Conservation (phyloP, 2,797 vertebrate species). For the Pitangus sulphuratus region DNA sequence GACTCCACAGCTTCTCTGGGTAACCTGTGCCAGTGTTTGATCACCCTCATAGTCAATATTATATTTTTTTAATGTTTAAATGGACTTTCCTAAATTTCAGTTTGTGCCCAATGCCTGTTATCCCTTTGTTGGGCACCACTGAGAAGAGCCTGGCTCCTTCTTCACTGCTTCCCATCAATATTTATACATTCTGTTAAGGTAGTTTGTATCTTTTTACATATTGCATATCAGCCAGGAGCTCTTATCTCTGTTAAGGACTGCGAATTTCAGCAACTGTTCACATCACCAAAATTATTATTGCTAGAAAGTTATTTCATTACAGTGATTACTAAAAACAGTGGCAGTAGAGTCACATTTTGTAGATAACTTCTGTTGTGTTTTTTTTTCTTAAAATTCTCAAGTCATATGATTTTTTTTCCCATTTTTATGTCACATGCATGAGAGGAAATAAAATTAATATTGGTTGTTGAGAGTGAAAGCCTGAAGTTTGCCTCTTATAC, state of each 20-base stretch:
- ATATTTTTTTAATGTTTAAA: neutral
- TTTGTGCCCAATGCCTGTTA: neutral
- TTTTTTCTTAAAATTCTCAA: neutral
- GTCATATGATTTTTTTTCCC: neutral
- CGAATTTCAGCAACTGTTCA: neutral
- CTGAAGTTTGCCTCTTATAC: neutral
- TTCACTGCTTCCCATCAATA: neutral
- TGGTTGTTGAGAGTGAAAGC: neutral
- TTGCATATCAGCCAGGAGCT: neutral
- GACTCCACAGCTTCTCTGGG: neutral
- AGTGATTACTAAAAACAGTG: neutral
- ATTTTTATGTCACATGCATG: neutral
- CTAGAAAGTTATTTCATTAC: conserved; percentile 2
- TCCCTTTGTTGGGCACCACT: neutral
- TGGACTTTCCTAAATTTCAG: neutral
- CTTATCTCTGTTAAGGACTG: neutral
- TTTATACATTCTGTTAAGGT: neutral
- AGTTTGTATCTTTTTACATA: neutral
- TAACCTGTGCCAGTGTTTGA: neutral
- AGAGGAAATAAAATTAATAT: neutral
- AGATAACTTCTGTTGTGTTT: neutral
- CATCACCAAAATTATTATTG: conserved; percentile 27
- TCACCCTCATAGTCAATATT: neutral
- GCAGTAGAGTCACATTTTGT: neutral
- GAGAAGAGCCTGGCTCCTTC: neutral